Percentiles rank a stretch among this genome's conserved stretches.
phyloP scores from a whole-genome alignment of 2,113 vertebrate species.

The Cettia cetti region DNA sequence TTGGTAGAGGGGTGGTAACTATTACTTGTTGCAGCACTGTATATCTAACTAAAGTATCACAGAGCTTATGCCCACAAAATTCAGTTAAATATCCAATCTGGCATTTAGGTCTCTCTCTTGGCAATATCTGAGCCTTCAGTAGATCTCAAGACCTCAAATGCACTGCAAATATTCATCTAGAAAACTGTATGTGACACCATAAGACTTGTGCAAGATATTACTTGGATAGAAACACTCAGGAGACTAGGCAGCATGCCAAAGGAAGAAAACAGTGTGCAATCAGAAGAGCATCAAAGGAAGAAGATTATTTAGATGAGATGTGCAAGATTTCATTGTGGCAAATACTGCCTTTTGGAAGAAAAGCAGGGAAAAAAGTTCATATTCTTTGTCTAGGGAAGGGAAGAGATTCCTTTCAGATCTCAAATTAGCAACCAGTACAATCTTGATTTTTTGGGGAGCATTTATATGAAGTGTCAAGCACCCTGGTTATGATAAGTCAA shows the following conservation, averaged over 20 bases:
- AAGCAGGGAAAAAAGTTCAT: accelerated
- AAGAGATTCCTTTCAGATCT: background rate
- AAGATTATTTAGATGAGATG: background rate
- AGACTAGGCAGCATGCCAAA: background rate
- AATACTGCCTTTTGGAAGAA: background rate
- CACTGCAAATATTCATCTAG: background rate
- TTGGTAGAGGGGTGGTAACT: background rate
- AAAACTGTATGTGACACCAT: background rate
- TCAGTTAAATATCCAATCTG: background rate
- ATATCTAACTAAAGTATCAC: background rate
- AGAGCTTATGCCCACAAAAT: background rate
- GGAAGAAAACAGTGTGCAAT: background rate
- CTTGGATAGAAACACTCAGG: background rate
- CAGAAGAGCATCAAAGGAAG: background rate
- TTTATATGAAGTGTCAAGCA: background rate
- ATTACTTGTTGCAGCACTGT: background rate
- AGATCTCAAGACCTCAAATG: background rate
- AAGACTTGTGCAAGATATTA: background rate
- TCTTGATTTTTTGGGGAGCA: background rate
- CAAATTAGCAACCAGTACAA: background rate
- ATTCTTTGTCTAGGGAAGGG: background rate
- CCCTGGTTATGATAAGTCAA: background rate
- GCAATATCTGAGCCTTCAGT: background rate
- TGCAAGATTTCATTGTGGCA: background rate
- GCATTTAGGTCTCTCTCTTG: background rate